Conservation (phyloP, 2,888 invertebrate species). For the Hololepta plana region DNA sequence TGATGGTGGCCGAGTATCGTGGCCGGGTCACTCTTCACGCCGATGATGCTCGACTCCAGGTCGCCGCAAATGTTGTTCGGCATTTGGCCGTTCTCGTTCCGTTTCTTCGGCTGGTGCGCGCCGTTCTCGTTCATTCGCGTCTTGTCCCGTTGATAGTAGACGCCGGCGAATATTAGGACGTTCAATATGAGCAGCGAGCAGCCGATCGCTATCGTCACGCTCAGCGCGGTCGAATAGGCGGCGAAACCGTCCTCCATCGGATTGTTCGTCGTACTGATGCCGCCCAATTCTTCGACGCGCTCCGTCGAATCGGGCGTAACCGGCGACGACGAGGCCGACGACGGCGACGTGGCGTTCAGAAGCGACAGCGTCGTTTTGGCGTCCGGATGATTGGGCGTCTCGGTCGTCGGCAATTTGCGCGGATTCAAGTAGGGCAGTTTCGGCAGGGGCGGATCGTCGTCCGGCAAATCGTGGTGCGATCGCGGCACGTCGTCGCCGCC, state of each 20-base stretch:
- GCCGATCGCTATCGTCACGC: conserved; percentile 88
- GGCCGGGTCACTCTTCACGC: conserved; percentile 48
- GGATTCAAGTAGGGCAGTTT: conserved; percentile 37
- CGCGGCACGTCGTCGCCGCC: conserved; percentile 73
- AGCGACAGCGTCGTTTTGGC: too few species aligned
- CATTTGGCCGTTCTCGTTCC: conserved; percentile 74
- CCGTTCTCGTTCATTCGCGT: conserved; percentile 41
- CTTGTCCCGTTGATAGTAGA: conserved; percentile 83
- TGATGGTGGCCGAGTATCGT: conserved; percentile 59
- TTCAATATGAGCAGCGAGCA: conserved; percentile 82
- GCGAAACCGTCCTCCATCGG: conserved; percentile 72
- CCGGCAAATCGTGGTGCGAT: conserved; percentile 68
- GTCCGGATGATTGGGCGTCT: conserved; percentile 21
- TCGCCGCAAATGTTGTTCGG: conserved; percentile 81
- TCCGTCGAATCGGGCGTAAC: conserved; percentile 23
- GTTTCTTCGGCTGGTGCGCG: conserved; percentile 38
- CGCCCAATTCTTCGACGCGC: conserved; percentile 30
- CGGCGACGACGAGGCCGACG: conserved; percentile 21
- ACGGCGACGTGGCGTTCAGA: too few species aligned
- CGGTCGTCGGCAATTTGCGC: conserved; percentile 35
- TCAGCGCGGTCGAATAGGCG: conserved; percentile 77
- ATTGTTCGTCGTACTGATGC: conserved; percentile 30
- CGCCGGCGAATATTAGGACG: conserved; percentile 84
- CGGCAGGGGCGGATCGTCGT: conserved; percentile 41
- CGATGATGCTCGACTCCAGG: conserved; percentile 39